Evolutionary conservation across 2,113 vertebrate genomes (phyloP), one percentile per base, ranked within the genome.

Genomic region (human (Homo sapiens)): DNA sequence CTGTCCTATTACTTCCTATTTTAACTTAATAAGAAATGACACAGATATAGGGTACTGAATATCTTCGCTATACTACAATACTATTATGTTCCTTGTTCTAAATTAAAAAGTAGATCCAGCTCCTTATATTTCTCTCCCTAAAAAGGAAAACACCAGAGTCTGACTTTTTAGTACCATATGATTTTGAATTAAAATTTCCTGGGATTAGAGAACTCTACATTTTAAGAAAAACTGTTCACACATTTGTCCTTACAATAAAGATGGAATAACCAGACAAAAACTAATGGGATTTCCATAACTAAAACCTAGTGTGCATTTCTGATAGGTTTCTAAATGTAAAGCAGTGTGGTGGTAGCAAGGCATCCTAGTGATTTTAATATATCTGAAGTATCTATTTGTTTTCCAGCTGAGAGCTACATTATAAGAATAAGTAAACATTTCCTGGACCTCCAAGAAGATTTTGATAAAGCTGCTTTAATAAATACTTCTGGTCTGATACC

Each of bases 341-440:
- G 57, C 35, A 89, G 20, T 82, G 30, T 80, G 61, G 57, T 86
- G 6, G n/a, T 20, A 82, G 45, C 40, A 86, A 66, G 6, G 1
- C 35, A 79, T 50, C 30, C 27, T 57, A 40, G 5, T n/a, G 17
- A 45, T 48, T 97, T 76, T 94, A 84, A 94, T 18, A 11, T 59
- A 73, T 13, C 4, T 52, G 18, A 95, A 73, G 18, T 92, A 32
- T 85, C 12, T 94, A 27, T 96, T 96, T 96, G 86, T 94, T 92
- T 98, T 97, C 40, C 93, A 99, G 99, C 98, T 40, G 72, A 96
- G 18, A 90, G 73, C 22, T 99, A 99, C 83, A 85, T 98, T 92
- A 98, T 99, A 97, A 98, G 98, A 98, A 98, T 94, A 91, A 98
- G 98, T 92, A 35, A 59, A 52, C 73, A 30, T 89, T 89, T 96